Base-by-base conservation (phyloP, 2,797 vertebrate genomes). In the Zenarchopterus dispar region DNA sequence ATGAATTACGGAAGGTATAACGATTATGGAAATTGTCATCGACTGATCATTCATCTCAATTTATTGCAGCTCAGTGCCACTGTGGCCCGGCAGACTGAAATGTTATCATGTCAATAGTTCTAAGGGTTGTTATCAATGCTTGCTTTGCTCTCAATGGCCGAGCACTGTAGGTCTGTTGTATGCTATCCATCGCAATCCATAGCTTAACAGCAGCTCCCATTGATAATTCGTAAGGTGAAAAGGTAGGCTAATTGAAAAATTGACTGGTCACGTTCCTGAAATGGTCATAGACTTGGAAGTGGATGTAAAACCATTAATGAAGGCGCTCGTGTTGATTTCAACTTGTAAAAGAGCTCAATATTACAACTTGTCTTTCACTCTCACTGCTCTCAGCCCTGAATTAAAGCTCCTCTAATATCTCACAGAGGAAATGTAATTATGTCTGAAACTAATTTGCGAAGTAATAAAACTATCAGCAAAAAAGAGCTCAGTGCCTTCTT, bases 11-110 rank as follows among this genome's bases (percentile, higher is more conserved):
- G 89, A 93, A 89, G 84, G 87, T 89, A 83, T 92, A 93, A 94
- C 91, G 93, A 95, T 96, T 97, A 95, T 95, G 94, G 94, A 96
- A 95, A 95, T 94, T 79, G 66, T 93, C 94, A 94, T 92, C 90
- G 91, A 94, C 93, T 92, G 91, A 93, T 95, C 93, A 92, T 95
- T 94, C 89, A 84, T 95, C 94, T 95, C 88, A 93, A 90, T 95
- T 94, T 94, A 91, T 95, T 94, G 94, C 89, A 80, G 92, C 93
- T 94, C 91, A 81, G 81, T 91, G 92, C 91, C 89, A 71, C 67
- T 72, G 80, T 79, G 89, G 87, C 85, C 85, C 70, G 28, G 81
- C 73, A 84, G 86, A 89, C 85, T 84, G 80, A 93, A 93, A 89
- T 90, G 92, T 91, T 92, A 85, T 90, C 88, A 87, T 90, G 87